phyloP scores from a whole-genome alignment of 2,113 vertebrate species.

The Dasypus novemcinctus region DNA sequence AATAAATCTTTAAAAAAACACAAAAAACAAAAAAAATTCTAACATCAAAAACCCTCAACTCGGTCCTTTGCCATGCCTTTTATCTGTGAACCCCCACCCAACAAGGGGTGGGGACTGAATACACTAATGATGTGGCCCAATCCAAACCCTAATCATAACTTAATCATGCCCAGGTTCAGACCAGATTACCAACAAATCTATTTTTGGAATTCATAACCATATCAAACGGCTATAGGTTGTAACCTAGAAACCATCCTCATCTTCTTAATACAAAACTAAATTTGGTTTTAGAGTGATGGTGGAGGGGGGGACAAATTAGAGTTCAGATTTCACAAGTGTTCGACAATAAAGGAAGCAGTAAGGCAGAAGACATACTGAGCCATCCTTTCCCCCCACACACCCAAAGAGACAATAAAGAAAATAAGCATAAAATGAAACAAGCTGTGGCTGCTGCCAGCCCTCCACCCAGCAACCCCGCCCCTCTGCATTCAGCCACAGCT shows the following conservation, averaged over 20 bases:
- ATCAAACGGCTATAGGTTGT: no score
- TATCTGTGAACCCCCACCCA: no score
- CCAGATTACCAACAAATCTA: no score
- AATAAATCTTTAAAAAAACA: no score
- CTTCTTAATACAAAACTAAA: slow-evolving; percentile 48
- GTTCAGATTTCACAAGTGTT: neutral
- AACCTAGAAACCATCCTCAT: slow-evolving; percentile 61
- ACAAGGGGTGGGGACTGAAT: no score
- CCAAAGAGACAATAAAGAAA: neutral
- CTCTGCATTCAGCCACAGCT: neutral
- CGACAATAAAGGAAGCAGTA: neutral
- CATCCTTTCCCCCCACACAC: neutral
- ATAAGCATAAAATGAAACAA: neutral
- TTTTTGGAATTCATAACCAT: no score
- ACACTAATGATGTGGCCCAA: no score
- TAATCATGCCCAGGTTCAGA: no score
- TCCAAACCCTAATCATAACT: no score
- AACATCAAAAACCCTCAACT: no score
- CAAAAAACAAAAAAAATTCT: no score
- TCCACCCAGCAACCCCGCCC: neutral
- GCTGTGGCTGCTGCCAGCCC: neutral
- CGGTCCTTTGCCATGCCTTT: no score
- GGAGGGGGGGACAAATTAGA: neutral
- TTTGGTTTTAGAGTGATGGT: neutral
- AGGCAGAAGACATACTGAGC: neutral